phyloP scores from a whole-genome alignment of 2,113 vertebrate genomes.

The Daphoenositta chrysoptera region DNA sequence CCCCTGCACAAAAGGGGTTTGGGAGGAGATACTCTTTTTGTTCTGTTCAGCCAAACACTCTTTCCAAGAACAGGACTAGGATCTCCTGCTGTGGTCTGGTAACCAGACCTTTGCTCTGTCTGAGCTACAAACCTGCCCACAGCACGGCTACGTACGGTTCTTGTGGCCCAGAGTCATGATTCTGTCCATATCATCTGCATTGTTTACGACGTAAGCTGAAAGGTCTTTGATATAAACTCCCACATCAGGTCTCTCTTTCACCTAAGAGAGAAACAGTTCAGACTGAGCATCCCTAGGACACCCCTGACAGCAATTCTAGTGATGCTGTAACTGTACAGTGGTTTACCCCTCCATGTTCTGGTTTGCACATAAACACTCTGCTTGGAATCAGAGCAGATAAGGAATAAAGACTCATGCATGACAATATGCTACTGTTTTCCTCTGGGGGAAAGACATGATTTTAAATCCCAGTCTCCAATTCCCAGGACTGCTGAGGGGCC shows the following conservation, averaged over 20 bases:
- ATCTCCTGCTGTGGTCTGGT: background rate
- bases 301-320: background rate
- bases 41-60: background rate
- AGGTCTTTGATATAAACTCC: slow-evolving; percentile 99
- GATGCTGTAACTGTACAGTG: background rate
- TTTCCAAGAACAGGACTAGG: background rate
- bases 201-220: slow-evolving; percentile 96
- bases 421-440: background rate
- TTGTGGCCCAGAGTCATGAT: slow-evolving; percentile 99
- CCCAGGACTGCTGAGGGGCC: background rate
- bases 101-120: background rate
- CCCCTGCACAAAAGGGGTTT: background rate
- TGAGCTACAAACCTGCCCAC: background rate
- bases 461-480: background rate
- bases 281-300: background rate
- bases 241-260: slow-evolving; percentile 97
- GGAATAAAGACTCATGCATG: background rate
- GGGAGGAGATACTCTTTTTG: background rate
- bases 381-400: background rate
- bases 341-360: background rate
- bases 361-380: background rate
- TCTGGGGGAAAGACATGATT: background rate
- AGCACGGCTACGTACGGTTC: slow-evolving; percentile 84
- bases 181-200: slow-evolving; percentile 98
- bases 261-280: slow-evolving; percentile 74